These are phyloP conservation scores for Lepus americanus DNA, from an alignment of 2,113 vertebrate genomes.

Conservation along the genomic window DNA sequence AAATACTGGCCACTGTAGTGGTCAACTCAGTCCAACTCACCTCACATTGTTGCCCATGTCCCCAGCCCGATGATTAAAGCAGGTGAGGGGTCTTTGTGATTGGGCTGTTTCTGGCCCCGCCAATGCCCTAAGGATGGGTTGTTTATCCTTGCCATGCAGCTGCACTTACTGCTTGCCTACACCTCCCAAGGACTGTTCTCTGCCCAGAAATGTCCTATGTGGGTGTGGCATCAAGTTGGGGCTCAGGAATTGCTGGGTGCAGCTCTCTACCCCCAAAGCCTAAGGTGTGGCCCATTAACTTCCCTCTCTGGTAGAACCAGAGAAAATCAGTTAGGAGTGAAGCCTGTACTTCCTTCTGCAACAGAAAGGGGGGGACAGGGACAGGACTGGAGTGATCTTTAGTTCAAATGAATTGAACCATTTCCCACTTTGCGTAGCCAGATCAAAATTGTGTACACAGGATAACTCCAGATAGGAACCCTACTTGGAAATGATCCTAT, in stretches of 20 bases:
- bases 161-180: conserved; percentile 16
- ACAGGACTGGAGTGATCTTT: neutral
- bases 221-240: conserved; percentile 39
- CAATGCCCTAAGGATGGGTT: neutral
- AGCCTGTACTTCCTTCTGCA: conserved; percentile 7
- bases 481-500: neutral
- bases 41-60: neutral
- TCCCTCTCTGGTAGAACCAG: neutral
- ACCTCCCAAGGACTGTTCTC: neutral
- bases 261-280: conserved; percentile 23
- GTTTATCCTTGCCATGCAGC: conserved; percentile 39
- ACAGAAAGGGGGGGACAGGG: conserved; percentile 18
- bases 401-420: conserved; percentile 41
- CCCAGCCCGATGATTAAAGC: neutral
- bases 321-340: conserved; percentile 22
- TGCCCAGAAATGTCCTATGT: conserved; percentile 36
- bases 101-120: neutral
- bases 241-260: conserved; percentile 45
- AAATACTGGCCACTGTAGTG: neutral
- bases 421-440: conserved; percentile 44
- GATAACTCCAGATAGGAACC: conserved; percentile 33
- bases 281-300: conserved; percentile 57
- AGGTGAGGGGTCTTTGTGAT: neutral
- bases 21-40: neutral
- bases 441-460: conserved; percentile 37